These are phyloP conservation scores for Thecocarcelia acutangulata DNA, from an alignment of 2,888 invertebrate genomes.

Conservation along the genomic window DNA sequence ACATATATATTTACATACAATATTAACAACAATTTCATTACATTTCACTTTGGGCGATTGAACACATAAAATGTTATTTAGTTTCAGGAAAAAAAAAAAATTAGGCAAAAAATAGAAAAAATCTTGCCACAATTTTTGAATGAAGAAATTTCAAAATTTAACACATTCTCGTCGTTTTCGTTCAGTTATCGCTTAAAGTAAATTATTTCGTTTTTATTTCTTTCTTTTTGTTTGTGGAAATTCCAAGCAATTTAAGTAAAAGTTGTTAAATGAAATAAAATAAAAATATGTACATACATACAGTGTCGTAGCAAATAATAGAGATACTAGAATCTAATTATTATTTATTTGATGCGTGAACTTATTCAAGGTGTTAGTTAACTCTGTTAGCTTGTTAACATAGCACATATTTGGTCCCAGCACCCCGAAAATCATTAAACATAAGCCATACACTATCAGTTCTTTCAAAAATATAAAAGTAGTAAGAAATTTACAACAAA, in stretches of 20 bases:
- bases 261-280: too few relatives aligned
- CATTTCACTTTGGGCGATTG: constrained; percentile 10
- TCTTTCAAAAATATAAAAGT: too few relatives aligned
- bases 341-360: constrained; percentile 1
- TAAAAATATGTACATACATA: too few relatives aligned
- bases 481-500: too few relatives aligned
- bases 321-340: neutral
- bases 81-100: constrained; percentile 10
- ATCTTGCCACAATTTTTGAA: constrained; percentile 52
- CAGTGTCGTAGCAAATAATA: neutral
- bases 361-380: too few relatives aligned
- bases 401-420: too few relatives aligned
- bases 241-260: constrained; percentile 13
- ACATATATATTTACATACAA: too few relatives aligned
- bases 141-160: constrained; percentile 58
- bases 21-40: neutral
- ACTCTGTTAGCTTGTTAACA: too few relatives aligned
- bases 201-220: constrained; percentile 16
- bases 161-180: constrained; percentile 47
- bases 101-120: neutral
- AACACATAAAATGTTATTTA: constrained; percentile 12
- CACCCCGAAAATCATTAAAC: too few relatives aligned
- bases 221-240: constrained; percentile 11
- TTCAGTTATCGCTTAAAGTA: constrained; percentile 27
- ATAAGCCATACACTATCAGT: too few relatives aligned